Evolutionary conservation across 1,140 invertebrate genomes (phyloP).

Genomic region (Heliconius hewitsoni): DNA sequence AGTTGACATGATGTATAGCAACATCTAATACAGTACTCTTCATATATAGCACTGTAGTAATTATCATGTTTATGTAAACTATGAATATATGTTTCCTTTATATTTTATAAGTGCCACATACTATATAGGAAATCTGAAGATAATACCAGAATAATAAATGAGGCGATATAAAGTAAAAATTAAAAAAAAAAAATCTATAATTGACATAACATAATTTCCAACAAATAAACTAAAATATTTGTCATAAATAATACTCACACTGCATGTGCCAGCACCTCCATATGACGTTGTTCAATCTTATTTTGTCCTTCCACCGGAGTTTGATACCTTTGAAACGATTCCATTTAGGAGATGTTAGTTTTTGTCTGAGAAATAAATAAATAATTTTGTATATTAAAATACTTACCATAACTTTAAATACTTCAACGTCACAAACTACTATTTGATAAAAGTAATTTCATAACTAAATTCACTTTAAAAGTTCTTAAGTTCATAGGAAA

Average conservation of each 20-base stretch:
- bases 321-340: conserved; percentile 99
- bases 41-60: too few relatives aligned
- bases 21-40: too few relatives aligned
- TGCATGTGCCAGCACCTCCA: conserved; percentile 99
- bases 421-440: conserved; percentile 61
- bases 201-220: background rate
- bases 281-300: conserved; percentile 99
- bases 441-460: conserved; percentile 53
- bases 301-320: conserved; percentile 98
- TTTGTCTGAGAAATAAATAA: conserved; percentile 90
- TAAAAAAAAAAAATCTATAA: too few relatives aligned
- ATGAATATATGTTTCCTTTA: too few relatives aligned
- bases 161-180: background rate
- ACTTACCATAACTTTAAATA: conserved; percentile 63
- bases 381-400: conserved; percentile 34
- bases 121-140: background rate
- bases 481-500: conserved; percentile 56
- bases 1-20: too few relatives aligned
- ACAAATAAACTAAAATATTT: background rate
- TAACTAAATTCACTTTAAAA: conserved; percentile 60
- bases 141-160: background rate
- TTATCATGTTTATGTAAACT: too few relatives aligned
- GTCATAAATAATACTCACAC: conserved; percentile 86
- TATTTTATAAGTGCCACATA: background rate
- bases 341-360: conserved; percentile 99